Base-by-base conservation (phyloP, 2,797 vertebrate species). In the Amblyraja radiata region DNA sequence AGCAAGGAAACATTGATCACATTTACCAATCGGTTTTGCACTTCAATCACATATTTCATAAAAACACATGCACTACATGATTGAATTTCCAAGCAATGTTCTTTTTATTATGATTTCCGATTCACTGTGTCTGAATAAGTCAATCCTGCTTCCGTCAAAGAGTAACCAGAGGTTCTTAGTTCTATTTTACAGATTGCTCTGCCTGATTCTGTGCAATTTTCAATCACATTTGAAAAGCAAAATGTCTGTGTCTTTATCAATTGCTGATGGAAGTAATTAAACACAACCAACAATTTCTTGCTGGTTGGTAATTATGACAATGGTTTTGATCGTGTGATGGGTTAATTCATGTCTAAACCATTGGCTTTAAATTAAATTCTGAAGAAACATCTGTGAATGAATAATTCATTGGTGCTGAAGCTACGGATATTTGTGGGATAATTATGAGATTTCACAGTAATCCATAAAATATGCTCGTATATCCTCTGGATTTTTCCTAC, bases 401-500 rank as follows among this genome's bases (percentile, higher is more conserved):
- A 88, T 88, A 88, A 88, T 88, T 88, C 84, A 88, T 65, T 36
- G 63, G 63, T 21, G 63, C 14, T 88, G 84, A 88, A 88, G 61
- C 16, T 91, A 46, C 36, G 6, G 90, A 39, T 92, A n/a, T 92
- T 71, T 96, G 95, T 95, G 94, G 95, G 95, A 95, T 97, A 97
- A 97, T 96, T 95, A 96, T 95, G 96, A 95, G 95, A 94, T 95
- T 95, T 95, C 96, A 46, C 39, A 95, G 96, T 96, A 96, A 97
- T 96, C 96, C 96, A 90, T 96, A 95, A 96, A 96, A 96, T 96
- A 96, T 95, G 96, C 96, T 96, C 96, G 95, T 96, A 96, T 96
- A 96, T 97, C 96, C 95, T 96, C 96, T 97, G 96, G 97, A 96
- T 97, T 96, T 95, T 96, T 96, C 97, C 96, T 96, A 97, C 96